Percentiles rank a stretch among this genome's conserved stretches.
phyloP scores from a whole-genome alignment of 2,113 vertebrate genomes.

The Tupaia chinensis region DNA sequence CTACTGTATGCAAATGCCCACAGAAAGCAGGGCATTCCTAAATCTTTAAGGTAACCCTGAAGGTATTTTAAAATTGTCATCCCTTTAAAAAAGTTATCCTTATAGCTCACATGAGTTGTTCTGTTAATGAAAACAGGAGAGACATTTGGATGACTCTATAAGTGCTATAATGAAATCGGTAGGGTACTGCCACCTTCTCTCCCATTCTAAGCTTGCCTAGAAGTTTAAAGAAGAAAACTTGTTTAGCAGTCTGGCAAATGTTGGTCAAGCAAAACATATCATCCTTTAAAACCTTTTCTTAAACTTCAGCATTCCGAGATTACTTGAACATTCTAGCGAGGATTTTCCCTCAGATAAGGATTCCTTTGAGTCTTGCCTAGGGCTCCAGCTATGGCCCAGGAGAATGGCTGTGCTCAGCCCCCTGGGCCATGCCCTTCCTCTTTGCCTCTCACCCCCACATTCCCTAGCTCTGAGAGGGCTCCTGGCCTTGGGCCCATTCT shows the following conservation, averaged over 20 bases:
- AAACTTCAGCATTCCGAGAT: not conserved
- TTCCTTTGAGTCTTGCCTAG: conserved; percentile 1
- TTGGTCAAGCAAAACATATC: not conserved
- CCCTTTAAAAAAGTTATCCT: not conserved
- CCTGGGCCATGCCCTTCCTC: not conserved
- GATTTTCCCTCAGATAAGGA: conserved; percentile 35
- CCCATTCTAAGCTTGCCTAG: not conserved
- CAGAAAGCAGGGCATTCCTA: not conserved
- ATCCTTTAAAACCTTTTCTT: conserved; percentile 9
- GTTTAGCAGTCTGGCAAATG: conserved; percentile 25
- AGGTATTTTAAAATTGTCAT: conserved; percentile 16
- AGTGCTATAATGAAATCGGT: conserved; percentile 43
- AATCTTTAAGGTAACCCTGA: conserved; percentile 29
- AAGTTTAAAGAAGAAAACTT: conserved; percentile 37
- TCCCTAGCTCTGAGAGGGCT: conserved; percentile 53
- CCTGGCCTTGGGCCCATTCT: conserved; percentile 45
- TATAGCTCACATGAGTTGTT: not conserved
- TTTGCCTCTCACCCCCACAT: conserved; percentile 55
- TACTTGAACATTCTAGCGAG: not conserved
- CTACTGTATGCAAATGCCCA: not conserved
- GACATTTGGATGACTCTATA: conserved; percentile 18
- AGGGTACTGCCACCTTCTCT: not conserved
- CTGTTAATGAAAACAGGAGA: conserved; percentile 17
- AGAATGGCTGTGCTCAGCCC: not conserved
- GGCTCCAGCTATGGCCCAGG: not conserved